Percentiles rank a stretch among this genome's conserved stretches.
Conservation (phyloP, 2,888 invertebrate genomes). For the Aelia acuminata region DNA sequence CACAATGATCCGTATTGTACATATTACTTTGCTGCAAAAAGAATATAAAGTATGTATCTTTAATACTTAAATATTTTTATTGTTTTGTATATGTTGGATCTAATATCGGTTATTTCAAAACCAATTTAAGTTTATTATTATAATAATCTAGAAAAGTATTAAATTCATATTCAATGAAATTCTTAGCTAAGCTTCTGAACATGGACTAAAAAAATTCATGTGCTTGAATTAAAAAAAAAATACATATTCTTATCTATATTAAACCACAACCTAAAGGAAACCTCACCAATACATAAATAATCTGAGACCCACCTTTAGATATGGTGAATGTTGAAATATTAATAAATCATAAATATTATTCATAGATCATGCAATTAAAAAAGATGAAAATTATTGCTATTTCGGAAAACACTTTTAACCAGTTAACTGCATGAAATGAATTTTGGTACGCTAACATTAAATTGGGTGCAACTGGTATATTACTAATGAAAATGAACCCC, state of each 20-base stretch:
- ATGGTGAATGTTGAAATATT: not conserved
- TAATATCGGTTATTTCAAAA: not conserved
- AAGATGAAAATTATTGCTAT: not conserved
- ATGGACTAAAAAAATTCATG: not conserved
- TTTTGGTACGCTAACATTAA: conserved; percentile 20
- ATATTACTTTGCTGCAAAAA: not conserved
- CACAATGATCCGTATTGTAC: not conserved
- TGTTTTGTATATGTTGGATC: not conserved
- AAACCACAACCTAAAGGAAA: not conserved
- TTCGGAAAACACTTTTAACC: not conserved
- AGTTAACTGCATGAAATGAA: conserved; percentile 8
- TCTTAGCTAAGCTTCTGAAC: too few species aligned
- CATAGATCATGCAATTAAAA: not conserved
- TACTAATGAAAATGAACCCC: conserved; percentile 35
- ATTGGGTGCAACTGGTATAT: conserved; percentile 47
- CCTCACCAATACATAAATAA: not conserved
- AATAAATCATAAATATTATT: not conserved
- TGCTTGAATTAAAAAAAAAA: not conserved
- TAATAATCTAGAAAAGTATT: not conserved
- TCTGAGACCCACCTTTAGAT: not conserved
- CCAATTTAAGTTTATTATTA: not conserved
- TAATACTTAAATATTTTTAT: not conserved
- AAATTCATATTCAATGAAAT: too few species aligned
- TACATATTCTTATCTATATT: not conserved
- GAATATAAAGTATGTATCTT: not conserved